Percentiles rank a stretch among this genome's conserved stretches.
These are phyloP conservation scores for Tupaia chinensis DNA, from an alignment of 2,113 vertebrate genomes.

Conservation along the genomic window DNA sequence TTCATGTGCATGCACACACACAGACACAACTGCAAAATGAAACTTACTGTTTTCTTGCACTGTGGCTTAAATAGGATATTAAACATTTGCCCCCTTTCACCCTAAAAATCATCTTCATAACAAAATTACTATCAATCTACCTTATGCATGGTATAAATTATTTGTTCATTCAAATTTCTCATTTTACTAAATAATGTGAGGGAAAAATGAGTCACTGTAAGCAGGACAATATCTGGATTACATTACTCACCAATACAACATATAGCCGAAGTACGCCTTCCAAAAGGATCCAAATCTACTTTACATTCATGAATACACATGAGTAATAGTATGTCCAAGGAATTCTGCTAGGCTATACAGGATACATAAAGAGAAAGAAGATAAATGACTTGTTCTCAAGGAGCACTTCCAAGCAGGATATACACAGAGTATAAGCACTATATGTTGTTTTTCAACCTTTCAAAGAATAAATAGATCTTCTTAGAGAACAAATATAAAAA, in stretches of 20 bases:
- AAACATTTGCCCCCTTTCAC: not conserved
- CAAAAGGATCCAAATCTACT: not conserved
- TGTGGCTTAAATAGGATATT: conserved; percentile 30
- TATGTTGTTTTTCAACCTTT: not conserved
- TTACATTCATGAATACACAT: not conserved
- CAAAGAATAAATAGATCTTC: not conserved
- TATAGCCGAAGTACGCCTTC: not conserved
- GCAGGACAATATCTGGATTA: not conserved
- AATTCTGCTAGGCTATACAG: not conserved
- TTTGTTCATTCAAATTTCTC: not conserved
- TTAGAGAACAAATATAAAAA: conserved; percentile 14
- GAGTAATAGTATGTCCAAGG: not conserved
- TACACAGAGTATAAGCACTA: not conserved
- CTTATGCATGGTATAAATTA: not conserved
- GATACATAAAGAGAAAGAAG: not conserved
- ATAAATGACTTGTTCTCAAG: not conserved
- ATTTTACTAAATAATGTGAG: not conserved
- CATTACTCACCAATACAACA: not conserved
- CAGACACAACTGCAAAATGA: not conserved
- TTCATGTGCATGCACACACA: no score
- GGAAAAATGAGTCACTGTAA: not conserved
- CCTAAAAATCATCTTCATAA: not conserved
- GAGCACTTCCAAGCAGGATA: not conserved
- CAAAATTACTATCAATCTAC: not conserved
- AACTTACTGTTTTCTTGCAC: not conserved